Evolutionary conservation across 2,113 vertebrate genomes (phyloP).

Genomic region (Reinhardtius hippoglossoides): DNA sequence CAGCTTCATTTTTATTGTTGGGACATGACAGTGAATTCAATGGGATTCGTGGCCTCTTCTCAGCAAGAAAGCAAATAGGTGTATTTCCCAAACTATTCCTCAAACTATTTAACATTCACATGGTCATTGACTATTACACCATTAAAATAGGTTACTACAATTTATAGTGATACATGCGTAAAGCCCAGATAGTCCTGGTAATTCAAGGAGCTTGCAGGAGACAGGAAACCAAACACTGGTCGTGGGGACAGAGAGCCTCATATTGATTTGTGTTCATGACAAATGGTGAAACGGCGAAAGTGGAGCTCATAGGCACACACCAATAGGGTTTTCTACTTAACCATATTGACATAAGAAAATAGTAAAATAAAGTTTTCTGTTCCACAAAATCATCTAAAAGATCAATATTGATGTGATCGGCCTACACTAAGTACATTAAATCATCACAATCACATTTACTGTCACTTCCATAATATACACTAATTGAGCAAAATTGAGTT

Average conservation of each 20-base stretch:
- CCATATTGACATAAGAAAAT: background rate
- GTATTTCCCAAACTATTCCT: background rate
- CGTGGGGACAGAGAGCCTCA: constrained; percentile 25
- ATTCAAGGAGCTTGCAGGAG: constrained; percentile 8
- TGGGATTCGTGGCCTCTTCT: background rate
- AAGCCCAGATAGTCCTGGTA: background rate
- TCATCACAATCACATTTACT: too few relatives aligned
- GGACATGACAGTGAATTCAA: too few relatives aligned
- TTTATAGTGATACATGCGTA: background rate
- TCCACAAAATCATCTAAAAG: too few relatives aligned
- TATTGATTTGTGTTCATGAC: constrained; percentile 60
- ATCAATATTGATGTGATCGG: too few relatives aligned
- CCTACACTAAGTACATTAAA: too few relatives aligned
- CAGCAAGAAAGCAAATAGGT: background rate
- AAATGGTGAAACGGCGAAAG: constrained; percentile 32
- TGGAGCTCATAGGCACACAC: background rate
- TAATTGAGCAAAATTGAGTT: too few relatives aligned
- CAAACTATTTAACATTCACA: background rate
- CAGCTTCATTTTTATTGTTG: too few relatives aligned
- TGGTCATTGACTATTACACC: background rate
- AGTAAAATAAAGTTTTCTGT: background rate
- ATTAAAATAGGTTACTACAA: background rate
- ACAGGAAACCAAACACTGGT: constrained; percentile 28
- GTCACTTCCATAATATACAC: too few relatives aligned
- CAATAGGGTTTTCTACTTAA: background rate